Percentiles rank a stretch among this genome's conserved stretches.
Conservation (phyloP, 2,797 vertebrate genomes). For the Ptychadena robeensis region DNA sequence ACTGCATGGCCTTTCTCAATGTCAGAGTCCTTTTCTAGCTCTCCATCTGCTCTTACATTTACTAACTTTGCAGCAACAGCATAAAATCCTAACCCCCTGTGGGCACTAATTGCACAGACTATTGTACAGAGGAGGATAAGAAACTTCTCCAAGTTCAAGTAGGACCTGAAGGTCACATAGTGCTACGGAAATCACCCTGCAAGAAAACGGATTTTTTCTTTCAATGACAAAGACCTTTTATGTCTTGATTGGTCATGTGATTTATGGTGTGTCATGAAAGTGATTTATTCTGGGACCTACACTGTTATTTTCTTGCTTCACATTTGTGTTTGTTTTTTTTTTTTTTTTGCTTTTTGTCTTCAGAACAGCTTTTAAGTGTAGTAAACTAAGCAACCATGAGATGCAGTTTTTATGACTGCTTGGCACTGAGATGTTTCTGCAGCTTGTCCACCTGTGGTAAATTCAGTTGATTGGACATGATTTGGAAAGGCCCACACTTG, state of each 20-base stretch:
- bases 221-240: conserved; percentile 14
- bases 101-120: conserved; percentile 20
- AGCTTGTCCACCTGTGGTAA: too few relatives aligned
- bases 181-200: conserved; percentile 1
- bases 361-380: conserved; percentile 1
- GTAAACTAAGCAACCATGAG: background rate
- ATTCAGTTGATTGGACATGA: too few relatives aligned
- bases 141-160: conserved; percentile 24
- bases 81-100: conserved; percentile 17
- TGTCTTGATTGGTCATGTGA: conserved; percentile 29
- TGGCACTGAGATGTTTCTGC: background rate
- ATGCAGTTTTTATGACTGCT: background rate
- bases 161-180: conserved; percentile 47
- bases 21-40: conserved; percentile 17
- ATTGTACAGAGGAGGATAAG: conserved; percentile 14
- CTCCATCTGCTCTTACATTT: conserved; percentile 43
- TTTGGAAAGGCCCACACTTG: too few relatives aligned
- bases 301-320: conserved; percentile 16
- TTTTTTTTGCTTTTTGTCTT: conserved; percentile 13
- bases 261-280: conserved; percentile 30
- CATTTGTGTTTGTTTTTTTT: conserved; percentile 35
- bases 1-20: conserved; percentile 7
- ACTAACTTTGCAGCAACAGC: conserved; percentile 30
- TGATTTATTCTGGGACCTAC: conserved; percentile 14
- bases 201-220: conserved; percentile 5